These are phyloP conservation scores for fruit fly (Drosophila melanogaster) DNA, from an alignment of 1,140 invertebrate genomes.

Conservation along the genomic window DNA sequence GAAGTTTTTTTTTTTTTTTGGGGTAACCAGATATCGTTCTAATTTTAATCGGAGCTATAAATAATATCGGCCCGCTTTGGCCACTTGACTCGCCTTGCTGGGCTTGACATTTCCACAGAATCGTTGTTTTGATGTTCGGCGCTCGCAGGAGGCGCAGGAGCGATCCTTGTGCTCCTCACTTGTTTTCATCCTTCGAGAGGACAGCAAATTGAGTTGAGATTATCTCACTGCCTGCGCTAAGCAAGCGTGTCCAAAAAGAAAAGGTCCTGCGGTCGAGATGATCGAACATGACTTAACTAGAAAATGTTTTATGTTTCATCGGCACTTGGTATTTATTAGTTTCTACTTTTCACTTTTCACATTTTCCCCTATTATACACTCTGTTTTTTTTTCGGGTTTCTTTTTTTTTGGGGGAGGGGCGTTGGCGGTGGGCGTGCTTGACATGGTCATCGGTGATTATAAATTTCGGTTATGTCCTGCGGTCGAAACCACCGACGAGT, in stretches of 20 bases:
- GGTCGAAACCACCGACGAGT: slow-evolving; percentile 14
- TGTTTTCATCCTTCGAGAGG: slow-evolving; percentile 13
- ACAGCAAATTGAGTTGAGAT: slow-evolving; percentile 74
- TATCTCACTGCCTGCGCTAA: slow-evolving; percentile 66
- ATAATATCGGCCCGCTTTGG: slow-evolving; percentile 64
- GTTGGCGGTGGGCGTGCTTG: slow-evolving; percentile 55
- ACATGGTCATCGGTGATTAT: slow-evolving; percentile 79
- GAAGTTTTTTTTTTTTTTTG: slow-evolving; percentile 1
- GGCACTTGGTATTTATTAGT: slow-evolving; percentile 61
- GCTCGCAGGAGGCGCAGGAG: slow-evolving; percentile 17
- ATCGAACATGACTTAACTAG: slow-evolving; percentile 76
- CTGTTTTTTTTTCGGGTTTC: neutral
- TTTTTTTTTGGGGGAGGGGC: slow-evolving; percentile 15
- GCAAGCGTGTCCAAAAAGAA: slow-evolving; percentile 63
- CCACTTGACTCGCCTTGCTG: slow-evolving; percentile 54
- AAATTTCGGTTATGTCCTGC: slow-evolving; percentile 58
- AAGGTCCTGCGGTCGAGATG: slow-evolving; percentile 30
- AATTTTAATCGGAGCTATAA: slow-evolving; percentile 77
- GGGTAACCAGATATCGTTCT: slow-evolving; percentile 62
- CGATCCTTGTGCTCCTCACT: neutral
- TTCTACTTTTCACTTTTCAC: slow-evolving; percentile 41
- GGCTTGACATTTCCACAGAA: slow-evolving; percentile 62
- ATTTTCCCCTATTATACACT: slow-evolving; percentile 7
- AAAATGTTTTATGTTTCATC: slow-evolving; percentile 69
- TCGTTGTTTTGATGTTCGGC: slow-evolving; percentile 68